These are phyloP conservation scores for Melanargia galathea DNA, from an alignment of 2,888 invertebrate genomes.

Conservation along the genomic window DNA sequence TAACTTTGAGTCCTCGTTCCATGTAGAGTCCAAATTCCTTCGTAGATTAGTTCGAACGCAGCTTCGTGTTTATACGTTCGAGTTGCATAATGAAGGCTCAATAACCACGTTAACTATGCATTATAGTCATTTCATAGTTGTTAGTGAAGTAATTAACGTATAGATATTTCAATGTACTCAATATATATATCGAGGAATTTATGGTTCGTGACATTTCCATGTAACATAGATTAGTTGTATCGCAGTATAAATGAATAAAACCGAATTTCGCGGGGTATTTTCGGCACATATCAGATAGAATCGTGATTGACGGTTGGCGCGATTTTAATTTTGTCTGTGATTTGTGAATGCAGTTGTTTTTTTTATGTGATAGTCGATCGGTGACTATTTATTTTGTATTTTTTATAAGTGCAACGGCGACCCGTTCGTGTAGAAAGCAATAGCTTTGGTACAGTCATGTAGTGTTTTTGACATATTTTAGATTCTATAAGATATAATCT, in stretches of 20 bases:
- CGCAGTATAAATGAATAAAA: slow-evolving; percentile 42
- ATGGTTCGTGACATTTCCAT: slow-evolving; percentile 80
- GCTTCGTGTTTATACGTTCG: slow-evolving; percentile 23
- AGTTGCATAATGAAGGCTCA: slow-evolving; percentile 61
- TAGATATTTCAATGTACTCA: slow-evolving; percentile 67
- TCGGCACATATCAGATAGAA: slow-evolving; percentile 70
- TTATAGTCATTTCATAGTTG: slow-evolving; percentile 66
- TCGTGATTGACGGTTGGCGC: slow-evolving; percentile 56
- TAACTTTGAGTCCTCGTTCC: slow-evolving; percentile 55
- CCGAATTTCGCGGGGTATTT: slow-evolving; percentile 49
- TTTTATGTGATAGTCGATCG: slow-evolving; percentile 40
- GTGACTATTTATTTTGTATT: slow-evolving; percentile 45
- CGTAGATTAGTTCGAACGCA: slow-evolving; percentile 21
- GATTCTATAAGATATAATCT: slow-evolving; percentile 28
- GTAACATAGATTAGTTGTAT: slow-evolving; percentile 52
- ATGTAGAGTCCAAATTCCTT: slow-evolving; percentile 34
- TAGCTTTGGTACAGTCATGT: slow-evolving; percentile 40
- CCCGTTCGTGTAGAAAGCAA: slow-evolving; percentile 41
- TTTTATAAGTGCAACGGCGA: slow-evolving; percentile 43
- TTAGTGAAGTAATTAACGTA: slow-evolving; percentile 57
- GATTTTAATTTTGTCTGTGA: slow-evolving; percentile 70
- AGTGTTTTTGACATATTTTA: slow-evolving; percentile 33
- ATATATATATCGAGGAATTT: slow-evolving; percentile 59
- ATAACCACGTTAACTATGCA: slow-evolving; percentile 53
- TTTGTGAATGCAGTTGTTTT: slow-evolving; percentile 66